phyloP scores from a whole-genome alignment of 2,113 vertebrate species.

The Prunella himalayana region DNA sequence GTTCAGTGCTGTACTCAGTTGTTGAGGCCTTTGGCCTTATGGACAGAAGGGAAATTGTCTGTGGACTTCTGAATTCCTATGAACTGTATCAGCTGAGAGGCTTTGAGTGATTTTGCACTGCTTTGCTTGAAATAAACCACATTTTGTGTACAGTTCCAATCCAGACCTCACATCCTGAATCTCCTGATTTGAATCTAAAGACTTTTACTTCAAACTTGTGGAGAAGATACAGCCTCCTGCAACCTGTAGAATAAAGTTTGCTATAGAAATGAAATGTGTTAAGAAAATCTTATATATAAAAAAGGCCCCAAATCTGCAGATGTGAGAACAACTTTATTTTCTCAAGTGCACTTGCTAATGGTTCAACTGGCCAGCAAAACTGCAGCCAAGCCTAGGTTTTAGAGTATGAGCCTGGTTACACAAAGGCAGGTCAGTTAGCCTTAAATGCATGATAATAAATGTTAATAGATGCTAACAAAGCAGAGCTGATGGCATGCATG shows the following conservation, averaged over 20 bases:
- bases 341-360: background rate
- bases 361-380: background rate
- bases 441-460: background rate
- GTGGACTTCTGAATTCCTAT: constrained; percentile 10
- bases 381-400: background rate
- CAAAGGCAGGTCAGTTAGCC: background rate
- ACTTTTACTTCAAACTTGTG: background rate
- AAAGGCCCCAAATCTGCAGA: background rate
- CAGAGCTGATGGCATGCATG: background rate
- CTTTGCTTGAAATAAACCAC: background rate
- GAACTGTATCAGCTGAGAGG: constrained; percentile 19
- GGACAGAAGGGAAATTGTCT: background rate
- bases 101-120: constrained; percentile 12
- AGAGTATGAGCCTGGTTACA: background rate
- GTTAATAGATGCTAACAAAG: background rate
- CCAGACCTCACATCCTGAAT: background rate
- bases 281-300: background rate
- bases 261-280: background rate
- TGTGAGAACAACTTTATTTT: background rate
- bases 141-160: background rate
- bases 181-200: background rate
- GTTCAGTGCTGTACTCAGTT: background rate
- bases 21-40: background rate
- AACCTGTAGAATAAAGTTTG: background rate
- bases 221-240: background rate